Evolutionary conservation across 2,797 vertebrate genomes (phyloP), one percentile per base, ranked within the genome.

Genomic region (Meriones psammophilus): DNA sequence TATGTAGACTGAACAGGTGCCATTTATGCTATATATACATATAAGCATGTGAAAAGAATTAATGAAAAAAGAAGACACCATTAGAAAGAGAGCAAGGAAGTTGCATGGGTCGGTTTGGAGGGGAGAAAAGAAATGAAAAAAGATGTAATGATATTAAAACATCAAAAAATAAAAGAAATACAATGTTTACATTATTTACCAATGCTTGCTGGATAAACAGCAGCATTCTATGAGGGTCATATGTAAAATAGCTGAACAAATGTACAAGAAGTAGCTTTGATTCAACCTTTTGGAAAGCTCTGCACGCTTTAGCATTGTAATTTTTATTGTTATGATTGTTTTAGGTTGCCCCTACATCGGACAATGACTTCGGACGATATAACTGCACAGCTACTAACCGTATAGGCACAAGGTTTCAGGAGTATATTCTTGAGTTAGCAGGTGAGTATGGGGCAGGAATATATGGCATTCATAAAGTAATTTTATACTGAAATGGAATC

Each of bases 371-470:
- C 85, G 99, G 99, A 77, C 98, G 99, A 28, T 99, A 99, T 97
- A 99, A 99, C 97, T 99, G 99, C 97, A 99, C 99, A 56, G 99
- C 99, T 71, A 99, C 99, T 88, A 99, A 99, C 98, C 99, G 99
- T 98, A 99, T 99, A 71, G 99, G 99, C 60, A 99, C 99, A 90
- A 98, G 99, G 94, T 99, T 99, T 98, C 99, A 99, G 97, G 99
- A 99, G 97, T 99, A 99, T 97, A 99, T 99, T 73, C 98, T 99
- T 98, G 99, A 99, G 80, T 99, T 99, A 98, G 99, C 99, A 98
- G 99, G 99, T 99, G 98, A 99, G 99, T 99, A 91, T 83, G 79
- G 50, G 28, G 71, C 17, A 12, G 28, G 73, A 56, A 50, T 92
- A 94, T 96, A 39, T 92, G 18, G 64, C 14, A 86, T 87, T 83